These are phyloP conservation scores for Junonia oenone DNA, from an alignment of 2,888 invertebrate species.

Conservation along the genomic window DNA sequence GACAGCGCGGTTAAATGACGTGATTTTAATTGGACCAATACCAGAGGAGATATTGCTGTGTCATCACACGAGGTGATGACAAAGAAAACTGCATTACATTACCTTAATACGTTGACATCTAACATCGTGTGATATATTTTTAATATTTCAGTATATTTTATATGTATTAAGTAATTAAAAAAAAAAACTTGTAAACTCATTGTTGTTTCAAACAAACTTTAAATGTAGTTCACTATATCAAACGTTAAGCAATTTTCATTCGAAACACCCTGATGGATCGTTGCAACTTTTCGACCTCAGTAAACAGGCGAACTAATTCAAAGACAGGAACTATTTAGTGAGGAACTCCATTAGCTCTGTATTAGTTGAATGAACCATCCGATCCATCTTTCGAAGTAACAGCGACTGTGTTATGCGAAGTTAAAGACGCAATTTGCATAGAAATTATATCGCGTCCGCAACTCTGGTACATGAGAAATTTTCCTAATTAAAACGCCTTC, in stretches of 20 bases:
- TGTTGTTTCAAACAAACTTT: no score
- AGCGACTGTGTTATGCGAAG: constrained; percentile 58
- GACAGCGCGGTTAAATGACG: no score
- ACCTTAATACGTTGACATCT: no score
- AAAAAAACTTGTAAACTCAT: no score
- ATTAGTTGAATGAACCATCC: constrained; percentile 30
- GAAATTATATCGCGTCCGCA: constrained; percentile 73
- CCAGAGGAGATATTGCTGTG: no score
- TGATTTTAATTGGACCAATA: no score
- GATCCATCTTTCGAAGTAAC: constrained; percentile 41
- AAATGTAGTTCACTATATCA: neutral
- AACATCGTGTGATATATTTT: no score
- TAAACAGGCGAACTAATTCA: constrained; percentile 2
- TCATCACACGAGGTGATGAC: no score
- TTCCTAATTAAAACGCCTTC: constrained; percentile 78
- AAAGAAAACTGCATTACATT: no score
- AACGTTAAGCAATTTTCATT: neutral
- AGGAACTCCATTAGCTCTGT: constrained; percentile 18
- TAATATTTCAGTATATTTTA: no score
- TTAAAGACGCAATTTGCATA: constrained; percentile 77
- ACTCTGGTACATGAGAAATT: constrained; percentile 72
- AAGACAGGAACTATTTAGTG: constrained; percentile 3
- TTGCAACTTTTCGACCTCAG: neutral
- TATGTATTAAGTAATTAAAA: no score
- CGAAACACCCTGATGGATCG: neutral